Base-by-base conservation (phyloP, 2,888 invertebrate species). In the Argynnis bischoffii region DNA sequence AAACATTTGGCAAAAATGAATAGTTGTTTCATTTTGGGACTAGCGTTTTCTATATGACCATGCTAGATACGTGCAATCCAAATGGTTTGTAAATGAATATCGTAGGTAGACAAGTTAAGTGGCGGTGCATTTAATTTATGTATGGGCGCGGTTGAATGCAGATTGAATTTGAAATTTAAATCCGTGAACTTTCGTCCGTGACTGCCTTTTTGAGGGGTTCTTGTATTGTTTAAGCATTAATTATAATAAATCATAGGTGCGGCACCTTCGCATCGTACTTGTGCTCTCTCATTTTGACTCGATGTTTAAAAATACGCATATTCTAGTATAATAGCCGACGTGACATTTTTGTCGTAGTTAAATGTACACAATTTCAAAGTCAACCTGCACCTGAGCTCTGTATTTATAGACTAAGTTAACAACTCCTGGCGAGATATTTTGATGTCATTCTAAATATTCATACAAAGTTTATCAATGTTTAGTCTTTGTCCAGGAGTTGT, bases 121-220 rank as follows among this genome's bases (percentile, higher is more conserved):
- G 87, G 81, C 80, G 79, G 86, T 89, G 91, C 91, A 90, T 92
- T 91, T 91, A 90, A 88, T 90, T 89, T 88, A 85, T 84, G 81
- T 85, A 81, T 79, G 78, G 79, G 79, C 76, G 77, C 72, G 69
- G 61, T 55, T 66, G 69, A 64, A 72, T 69, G 71, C 76, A 69
- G 76, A 75, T 76, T 75, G 85, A 78, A 81, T 82, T 81, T 80
- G 78, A 75, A 79, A 80, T 78, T 79, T 72, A 76, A 77, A 77
- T 69, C 55, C 16, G 77, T 55, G 71, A 67, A 56, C 53, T 67
- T 69, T 54, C 69, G 68, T 69, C 69, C 72, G 67, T 67, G 64
- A 72, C 69, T 66, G 61, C 60, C 55, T 61, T 66, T 64, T 66
- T 60, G 60, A 55, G 48, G 48, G 55, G 59, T 67, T 66, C 67